phyloP scores from a whole-genome alignment of 2,888 invertebrate genomes.

The Eristalis tenax region DNA sequence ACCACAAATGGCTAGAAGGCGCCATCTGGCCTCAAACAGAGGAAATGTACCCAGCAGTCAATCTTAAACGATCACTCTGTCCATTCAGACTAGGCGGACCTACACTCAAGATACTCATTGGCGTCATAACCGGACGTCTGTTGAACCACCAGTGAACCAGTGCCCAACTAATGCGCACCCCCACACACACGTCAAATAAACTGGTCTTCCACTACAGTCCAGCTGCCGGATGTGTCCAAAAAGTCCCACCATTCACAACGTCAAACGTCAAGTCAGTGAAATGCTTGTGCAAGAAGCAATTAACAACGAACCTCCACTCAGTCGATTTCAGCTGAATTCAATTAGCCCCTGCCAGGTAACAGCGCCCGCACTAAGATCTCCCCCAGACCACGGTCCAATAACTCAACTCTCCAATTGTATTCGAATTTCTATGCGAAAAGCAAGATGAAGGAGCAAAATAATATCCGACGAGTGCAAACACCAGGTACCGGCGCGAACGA shows the following conservation, averaged over 20 bases:
- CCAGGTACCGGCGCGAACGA: background rate
- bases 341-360: slow-evolving; percentile 10
- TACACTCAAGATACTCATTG: too few relatives aligned
- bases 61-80: too few relatives aligned
- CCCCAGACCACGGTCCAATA: slow-evolving; percentile 6
- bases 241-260: background rate
- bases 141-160: too few relatives aligned
- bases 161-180: too few relatives aligned
- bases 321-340: slow-evolving; percentile 24
- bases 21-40: too few relatives aligned
- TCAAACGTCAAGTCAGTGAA: background rate
- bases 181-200: too few relatives aligned
- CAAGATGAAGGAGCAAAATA: background rate
- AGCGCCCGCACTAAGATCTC: background rate
- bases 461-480: slow-evolving; percentile 2
- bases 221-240: background rate
- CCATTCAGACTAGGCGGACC: too few relatives aligned
- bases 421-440: background rate
- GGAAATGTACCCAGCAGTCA: too few relatives aligned
- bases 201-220: background rate
- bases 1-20: too few relatives aligned
- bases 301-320: background rate
- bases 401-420: slow-evolving; percentile 7
- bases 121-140: too few relatives aligned
- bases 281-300: background rate